Evolutionary conservation across 2,888 invertebrate species (phyloP).

Genomic region (Schizaphis graminum): DNA sequence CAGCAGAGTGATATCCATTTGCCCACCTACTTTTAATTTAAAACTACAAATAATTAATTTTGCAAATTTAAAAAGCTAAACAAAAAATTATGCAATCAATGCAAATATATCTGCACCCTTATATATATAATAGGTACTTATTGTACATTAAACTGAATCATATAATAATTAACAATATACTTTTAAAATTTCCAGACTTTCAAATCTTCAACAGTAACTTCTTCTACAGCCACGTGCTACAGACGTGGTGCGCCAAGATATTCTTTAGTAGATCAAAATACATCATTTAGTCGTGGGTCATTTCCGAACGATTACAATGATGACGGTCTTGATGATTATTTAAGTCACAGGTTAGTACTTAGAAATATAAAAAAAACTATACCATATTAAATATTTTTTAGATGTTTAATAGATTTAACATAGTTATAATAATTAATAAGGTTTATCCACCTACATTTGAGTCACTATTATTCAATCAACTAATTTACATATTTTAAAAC

Average conservation of each 20-base stretch:
- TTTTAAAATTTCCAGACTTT: conserved; percentile 31
- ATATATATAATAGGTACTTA: background rate
- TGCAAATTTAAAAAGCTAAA: background rate
- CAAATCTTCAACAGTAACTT: conserved; percentile 33
- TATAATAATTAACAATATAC: background rate
- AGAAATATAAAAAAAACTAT: conserved; percentile 7
- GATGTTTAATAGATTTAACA: background rate
- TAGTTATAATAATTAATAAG: background rate
- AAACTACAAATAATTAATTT: background rate
- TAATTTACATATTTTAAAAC: background rate
- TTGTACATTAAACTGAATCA: background rate
- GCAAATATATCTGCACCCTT: background rate
- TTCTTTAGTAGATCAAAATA: conserved; percentile 27
- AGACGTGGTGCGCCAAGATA: conserved; percentile 57
- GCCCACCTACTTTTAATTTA: too few relatives aligned
- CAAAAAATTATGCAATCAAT: background rate
- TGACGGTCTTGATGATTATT: conserved; percentile 59
- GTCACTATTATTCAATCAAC: background rate
- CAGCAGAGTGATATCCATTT: too few relatives aligned
- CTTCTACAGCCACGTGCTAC: conserved; percentile 34
- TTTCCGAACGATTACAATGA: conserved; percentile 52
- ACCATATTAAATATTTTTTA: background rate
- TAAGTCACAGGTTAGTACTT: conserved; percentile 60
- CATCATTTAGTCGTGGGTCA: conserved; percentile 51
- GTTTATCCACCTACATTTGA: background rate